Evolutionary conservation across 2,797 vertebrate genomes (phyloP), one percentile per base, ranked within the genome.

Genomic region (Pseudochirops cupreus): DNA sequence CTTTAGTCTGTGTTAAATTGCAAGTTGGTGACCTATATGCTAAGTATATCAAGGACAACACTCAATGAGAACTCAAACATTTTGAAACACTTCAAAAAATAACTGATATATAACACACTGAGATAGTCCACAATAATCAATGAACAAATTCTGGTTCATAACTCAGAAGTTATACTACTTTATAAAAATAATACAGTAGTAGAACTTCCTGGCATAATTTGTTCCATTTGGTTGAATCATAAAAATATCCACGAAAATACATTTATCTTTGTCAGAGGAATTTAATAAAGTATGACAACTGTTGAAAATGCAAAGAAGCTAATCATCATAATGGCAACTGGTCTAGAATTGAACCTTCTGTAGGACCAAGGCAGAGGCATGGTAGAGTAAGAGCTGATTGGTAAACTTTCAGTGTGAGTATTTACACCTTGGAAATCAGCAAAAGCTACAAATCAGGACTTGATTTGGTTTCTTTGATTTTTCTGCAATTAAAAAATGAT

Each of bases 41-140:
- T 82, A 82, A 82, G 1, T 82, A 39, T 46, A 39, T 82, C 18
- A 82, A 82, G 6, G 18, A 82, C 18, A 82, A 39, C 21, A 46
- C 18, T 39, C n/a, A 54, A 12, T 14, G 74, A n/a, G 52, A 96
- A 93, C 56, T 89, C 53, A 91, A 92, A 82, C 89, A 74, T 74
- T 91, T 56, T 57, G 55, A 92, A 94, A 57, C 67, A 91, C 93
- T 18, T 56, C 62, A 93, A 92, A 90, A 96, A 90, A 58, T 91
- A 92, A 94, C 31, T 95, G 39, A 90, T 31, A 94, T 59, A 52
- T 33, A 54, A 92, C 10, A 46, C 10, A 33, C 11, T 54, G 52
- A 53, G 28, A 53, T 96, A 91, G 31, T 46, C 67, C n/a, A 21
- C 24, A 93, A 90, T 46, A 90, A 92, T 26, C 12, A 92, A 92